Evolutionary conservation across 2,888 invertebrate genomes (phyloP), one percentile per base, ranked within the genome.

Genomic region (Heliothis peltigera): DNA sequence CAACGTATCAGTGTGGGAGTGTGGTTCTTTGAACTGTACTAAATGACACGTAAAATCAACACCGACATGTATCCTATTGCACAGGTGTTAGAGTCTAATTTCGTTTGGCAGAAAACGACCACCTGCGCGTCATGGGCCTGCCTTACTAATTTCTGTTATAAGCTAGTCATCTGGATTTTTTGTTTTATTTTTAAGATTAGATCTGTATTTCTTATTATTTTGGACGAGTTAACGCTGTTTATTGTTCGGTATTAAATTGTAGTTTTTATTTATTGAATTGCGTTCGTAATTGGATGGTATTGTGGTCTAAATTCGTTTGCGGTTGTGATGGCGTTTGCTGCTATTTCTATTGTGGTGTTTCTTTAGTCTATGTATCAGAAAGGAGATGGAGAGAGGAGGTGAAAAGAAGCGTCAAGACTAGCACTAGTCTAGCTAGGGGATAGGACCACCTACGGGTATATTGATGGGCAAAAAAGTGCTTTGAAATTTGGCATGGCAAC

Each of bases 21-120:
- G 84, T 83, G 72, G 91, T 89, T 90, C 88, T 79, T 88, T 89
- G 90, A 91, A 91, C 90, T 81, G 70, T 46, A 21, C 68, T 65
- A 68, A 69, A 79, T 80, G 81, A 80, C 77, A 82, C 81, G 79
- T 73, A 61, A 47, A 10, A 35, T 8, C 0, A 49, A 64, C 21
- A 15, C 19, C 21, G 68, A 46, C 44, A 21, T 42, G 25, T 5
- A 59, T 64, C 70, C 19, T 67, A 56, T 57, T 0, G 0, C 15
- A 6, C 2, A 10, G 4, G 0, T 0, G 0, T 28, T 75, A 82
- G 58, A 58, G 74, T 73, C 51, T 8, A 48, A 59, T 55, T 47
- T 82, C 6, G 56, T 22, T 8, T 62, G 51, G 44, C 35, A 48
- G 4, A 15, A 1, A 1, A 1, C 19, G 61, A 51, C 49, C 70